Conservation (phyloP, 2,888 invertebrate species). For the Flexamia atlantica region DNA sequence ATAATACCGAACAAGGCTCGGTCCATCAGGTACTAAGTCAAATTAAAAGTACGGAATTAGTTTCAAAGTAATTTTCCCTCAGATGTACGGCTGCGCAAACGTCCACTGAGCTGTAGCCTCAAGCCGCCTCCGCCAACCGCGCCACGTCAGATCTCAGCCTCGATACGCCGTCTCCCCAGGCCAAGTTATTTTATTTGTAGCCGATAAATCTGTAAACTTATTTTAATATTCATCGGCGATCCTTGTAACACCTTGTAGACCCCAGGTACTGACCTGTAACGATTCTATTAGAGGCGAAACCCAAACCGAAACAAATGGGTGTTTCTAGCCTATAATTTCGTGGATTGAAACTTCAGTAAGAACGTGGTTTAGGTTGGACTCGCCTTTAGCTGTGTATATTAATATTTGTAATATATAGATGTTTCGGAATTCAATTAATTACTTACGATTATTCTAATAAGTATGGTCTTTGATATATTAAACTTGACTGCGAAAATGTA, state of each 20-base stretch:
- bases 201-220: constrained; percentile 38
- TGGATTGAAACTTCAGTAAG: not conserved
- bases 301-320: not conserved
- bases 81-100: not conserved
- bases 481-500: too few species aligned
- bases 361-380: too few species aligned
- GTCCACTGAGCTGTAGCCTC: not conserved
- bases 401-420: too few species aligned
- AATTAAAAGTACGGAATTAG: too few species aligned
- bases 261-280: not conserved
- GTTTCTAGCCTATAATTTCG: not conserved
- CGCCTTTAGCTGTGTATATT: too few species aligned
- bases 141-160: not conserved
- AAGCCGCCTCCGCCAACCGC: not conserved
- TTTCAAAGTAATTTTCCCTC: too few species aligned
- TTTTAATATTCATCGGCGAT: constrained; percentile 29
- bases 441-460: too few species aligned
- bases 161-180: not conserved
- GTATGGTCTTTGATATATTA: too few species aligned
- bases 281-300: constrained; percentile 15
- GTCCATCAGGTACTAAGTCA: too few species aligned
- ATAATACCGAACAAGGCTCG: too few species aligned
- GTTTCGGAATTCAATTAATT: too few species aligned
- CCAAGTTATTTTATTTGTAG: not conserved
- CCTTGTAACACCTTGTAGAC: constrained; percentile 22